A percentile compares a stretch with the other conserved stretches of the same genome.
phyloP scores from a whole-genome alignment of 2,888 invertebrate species.

The Sepiola atlantica region DNA sequence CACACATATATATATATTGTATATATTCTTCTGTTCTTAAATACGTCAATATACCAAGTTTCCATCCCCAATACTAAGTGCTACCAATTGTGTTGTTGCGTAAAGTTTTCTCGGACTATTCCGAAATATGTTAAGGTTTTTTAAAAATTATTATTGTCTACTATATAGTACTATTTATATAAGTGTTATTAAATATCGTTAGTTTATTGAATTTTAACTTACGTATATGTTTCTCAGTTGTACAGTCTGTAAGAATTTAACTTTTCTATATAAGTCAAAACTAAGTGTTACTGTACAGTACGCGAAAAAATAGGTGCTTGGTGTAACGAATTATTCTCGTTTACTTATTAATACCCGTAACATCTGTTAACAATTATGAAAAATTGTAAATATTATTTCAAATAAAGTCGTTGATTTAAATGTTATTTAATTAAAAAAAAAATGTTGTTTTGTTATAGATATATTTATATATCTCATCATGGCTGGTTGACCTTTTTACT shows the following conservation, averaged over 20 bases:
- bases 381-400: neutral
- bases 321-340: neutral
- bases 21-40: neutral
- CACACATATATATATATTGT: too few species aligned
- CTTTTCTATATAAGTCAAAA: neutral
- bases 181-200: neutral
- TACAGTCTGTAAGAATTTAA: neutral
- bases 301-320: neutral
- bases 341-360: neutral
- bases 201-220: neutral
- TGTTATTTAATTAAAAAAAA: neutral
- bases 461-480: too few species aligned
- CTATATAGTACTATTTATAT: neutral
- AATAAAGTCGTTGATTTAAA: neutral
- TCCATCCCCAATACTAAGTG: neutral
- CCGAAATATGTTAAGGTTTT: neutral
- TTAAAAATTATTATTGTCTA: neutral
- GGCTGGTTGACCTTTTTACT: too few species aligned
- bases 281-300: neutral
- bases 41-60: neutral
- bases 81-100: conserved; percentile 8
- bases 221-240: neutral
- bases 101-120: neutral
- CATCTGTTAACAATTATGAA: neutral
- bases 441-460: too few species aligned